Evolutionary conservation across 2,888 invertebrate species (phyloP).

Genomic region (Elmis aenea): DNA sequence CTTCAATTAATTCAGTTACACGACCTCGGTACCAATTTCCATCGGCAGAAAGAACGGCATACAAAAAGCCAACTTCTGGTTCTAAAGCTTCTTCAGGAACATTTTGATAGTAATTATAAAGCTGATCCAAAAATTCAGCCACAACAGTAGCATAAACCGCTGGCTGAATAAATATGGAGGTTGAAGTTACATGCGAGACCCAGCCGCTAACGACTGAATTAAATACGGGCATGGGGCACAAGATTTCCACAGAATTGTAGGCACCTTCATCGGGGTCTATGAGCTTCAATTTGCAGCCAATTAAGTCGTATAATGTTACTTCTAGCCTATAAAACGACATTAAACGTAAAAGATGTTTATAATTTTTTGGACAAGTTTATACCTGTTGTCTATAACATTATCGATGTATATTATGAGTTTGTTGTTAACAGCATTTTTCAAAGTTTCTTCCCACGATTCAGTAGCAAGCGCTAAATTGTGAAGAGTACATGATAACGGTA

Average conservation of each 20-base stretch:
- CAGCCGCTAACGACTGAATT: conserved; percentile 56
- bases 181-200: conserved; percentile 55
- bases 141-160: conserved; percentile 49
- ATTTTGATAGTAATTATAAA: conserved; percentile 55
- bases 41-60: conserved; percentile 49
- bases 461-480: conserved; percentile 49
- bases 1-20: conserved; percentile 38
- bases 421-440: conserved; percentile 51
- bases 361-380: too few relatives aligned
- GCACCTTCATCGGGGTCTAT: conserved; percentile 54
- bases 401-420: conserved; percentile 48
- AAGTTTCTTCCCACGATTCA: conserved; percentile 47
- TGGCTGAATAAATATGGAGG: conserved; percentile 61
- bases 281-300: conserved; percentile 50
- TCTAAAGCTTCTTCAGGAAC: conserved; percentile 40
- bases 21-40: conserved; percentile 43
- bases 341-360: too few relatives aligned
- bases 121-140: conserved; percentile 46
- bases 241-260: conserved; percentile 48
- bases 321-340: conserved; percentile 57
- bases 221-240: conserved; percentile 62
- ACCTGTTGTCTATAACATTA: conserved; percentile 46
- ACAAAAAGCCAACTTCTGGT: conserved; percentile 52
- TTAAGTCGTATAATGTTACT: conserved; percentile 58
- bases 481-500: conserved; percentile 49